Evolutionary conservation across 2,888 invertebrate species (phyloP), one percentile per base, ranked within the genome.

Genomic region (Flexamia atlantica): DNA sequence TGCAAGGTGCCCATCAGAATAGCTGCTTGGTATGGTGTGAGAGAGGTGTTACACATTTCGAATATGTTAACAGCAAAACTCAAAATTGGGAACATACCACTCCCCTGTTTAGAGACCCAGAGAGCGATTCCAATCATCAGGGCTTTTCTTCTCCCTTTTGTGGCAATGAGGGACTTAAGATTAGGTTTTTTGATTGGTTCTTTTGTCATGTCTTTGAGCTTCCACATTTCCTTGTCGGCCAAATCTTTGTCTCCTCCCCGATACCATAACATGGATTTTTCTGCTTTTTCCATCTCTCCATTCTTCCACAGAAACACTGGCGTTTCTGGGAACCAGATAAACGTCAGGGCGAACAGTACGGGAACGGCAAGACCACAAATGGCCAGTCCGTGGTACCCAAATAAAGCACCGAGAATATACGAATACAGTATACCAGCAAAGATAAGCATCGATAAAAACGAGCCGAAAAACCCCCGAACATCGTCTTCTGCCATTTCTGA

Each of bases 401-500:
- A 84, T 83, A 90, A 86, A 86, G 90, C 92, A 30, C 92, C 94
- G 85, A 91, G 89, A 0, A 92, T 84, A 87, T 91, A 92, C 0
- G 91, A 89, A 85, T 92, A 90, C 0, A 93, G 88, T 57, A 92
- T 91, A 0, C 93, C 93, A 0, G 90, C 87, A 1, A 93, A 93
- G 53, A 92, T 89, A 74, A 90, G 89, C 30, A 93, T 88, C 84
- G 93, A 92, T 84, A 93, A 91, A 87, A 93, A 90, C 0, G 93
- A 91, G 0, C 94, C 93, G 4, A 94, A 89, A 7, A 91, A 88
- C 0, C 94, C 94, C 85, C 94, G 89, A 46, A 87, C 85, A n/a
- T 82, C 20, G 87, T 91, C 90, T 36, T 94, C 93, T 0, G 94
- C 91, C 0, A 94, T 92, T 89, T 95, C 95, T 0, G 93, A 92